Evolutionary conservation across 1,140 invertebrate species (phyloP).

Genomic region (Conus ventricosus): DNA sequence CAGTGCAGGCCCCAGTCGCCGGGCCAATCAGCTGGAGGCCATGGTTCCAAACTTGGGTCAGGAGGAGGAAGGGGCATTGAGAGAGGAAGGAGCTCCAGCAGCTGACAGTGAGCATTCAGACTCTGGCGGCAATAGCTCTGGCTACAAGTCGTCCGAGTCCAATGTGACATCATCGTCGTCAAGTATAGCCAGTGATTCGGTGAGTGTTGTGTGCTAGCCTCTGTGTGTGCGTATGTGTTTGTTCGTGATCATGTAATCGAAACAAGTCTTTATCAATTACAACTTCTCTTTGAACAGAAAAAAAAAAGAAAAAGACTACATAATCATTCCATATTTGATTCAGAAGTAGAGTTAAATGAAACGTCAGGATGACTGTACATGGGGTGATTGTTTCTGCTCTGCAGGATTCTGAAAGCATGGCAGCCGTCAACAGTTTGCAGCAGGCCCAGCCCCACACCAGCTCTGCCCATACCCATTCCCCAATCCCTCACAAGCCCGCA

Average conservation of each 20-base stretch:
- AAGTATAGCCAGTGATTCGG: slow-evolving; percentile 67
- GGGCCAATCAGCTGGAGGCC: background rate
- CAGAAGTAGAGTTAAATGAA: too few species aligned
- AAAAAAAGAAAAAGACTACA: too few species aligned
- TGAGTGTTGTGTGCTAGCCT: slow-evolving; percentile 42
- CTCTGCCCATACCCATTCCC: background rate
- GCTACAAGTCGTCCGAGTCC: slow-evolving; percentile 67
- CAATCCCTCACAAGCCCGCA: too few species aligned
- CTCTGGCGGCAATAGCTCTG: slow-evolving; percentile 66
- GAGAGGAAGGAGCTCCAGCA: background rate
- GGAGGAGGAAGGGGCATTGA: background rate
- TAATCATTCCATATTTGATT: too few species aligned
- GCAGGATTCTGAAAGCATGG: slow-evolving; percentile 38
- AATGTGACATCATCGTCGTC: slow-evolving; percentile 51
- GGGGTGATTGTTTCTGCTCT: too few species aligned
- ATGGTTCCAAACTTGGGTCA: background rate
- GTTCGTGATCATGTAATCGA: too few species aligned
- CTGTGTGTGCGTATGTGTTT: too few species aligned
- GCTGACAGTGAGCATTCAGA: slow-evolving; percentile 68
- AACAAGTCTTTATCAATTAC: too few species aligned
- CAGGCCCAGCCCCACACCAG: background rate
- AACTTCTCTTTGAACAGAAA: too few species aligned
- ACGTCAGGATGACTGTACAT: too few species aligned
- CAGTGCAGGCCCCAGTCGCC: background rate
- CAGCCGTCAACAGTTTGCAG: background rate